phyloP scores from a whole-genome alignment of 1,140 invertebrate species.

The Euura lappo region DNA sequence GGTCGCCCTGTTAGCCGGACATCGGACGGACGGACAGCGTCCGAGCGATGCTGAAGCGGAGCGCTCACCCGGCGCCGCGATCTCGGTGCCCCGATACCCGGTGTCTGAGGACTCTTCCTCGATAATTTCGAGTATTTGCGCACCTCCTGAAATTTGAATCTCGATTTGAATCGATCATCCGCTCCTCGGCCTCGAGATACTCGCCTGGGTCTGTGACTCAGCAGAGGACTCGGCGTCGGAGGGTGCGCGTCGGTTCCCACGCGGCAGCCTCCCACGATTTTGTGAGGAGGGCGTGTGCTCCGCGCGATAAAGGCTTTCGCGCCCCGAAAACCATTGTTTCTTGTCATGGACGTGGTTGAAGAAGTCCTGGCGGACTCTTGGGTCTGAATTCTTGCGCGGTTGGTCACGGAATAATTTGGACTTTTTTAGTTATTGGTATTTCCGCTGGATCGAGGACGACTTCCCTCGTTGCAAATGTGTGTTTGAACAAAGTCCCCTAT shows the following conservation, averaged over 20 bases:
- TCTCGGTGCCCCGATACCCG: not conserved
- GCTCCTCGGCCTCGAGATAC: not conserved
- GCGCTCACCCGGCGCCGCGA: slow-evolving; percentile 3
- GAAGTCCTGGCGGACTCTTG: not conserved
- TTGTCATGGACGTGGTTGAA: not conserved
- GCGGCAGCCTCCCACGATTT: slow-evolving; percentile 49
- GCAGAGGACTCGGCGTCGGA: slow-evolving; percentile 23
- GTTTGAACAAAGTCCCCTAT: not conserved
- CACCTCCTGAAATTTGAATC: not conserved
- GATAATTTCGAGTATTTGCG: not conserved
- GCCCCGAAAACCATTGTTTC: slow-evolving; percentile 3
- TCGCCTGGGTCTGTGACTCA: slow-evolving; percentile 25
- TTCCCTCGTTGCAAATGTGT: not conserved
- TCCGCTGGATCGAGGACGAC: not conserved
- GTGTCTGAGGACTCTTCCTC: not conserved
- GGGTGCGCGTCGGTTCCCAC: slow-evolving; percentile 42
- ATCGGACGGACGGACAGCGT: slow-evolving; percentile 21
- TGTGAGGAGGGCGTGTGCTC: slow-evolving; percentile 21
- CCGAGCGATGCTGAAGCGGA: too few species aligned
- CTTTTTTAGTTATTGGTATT: too few species aligned
- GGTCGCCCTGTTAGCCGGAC: slow-evolving; percentile 53
- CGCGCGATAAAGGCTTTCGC: not conserved
- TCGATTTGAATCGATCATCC: not conserved
- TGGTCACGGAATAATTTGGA: too few species aligned
- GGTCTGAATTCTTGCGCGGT: too few species aligned